Conservation (phyloP, 2,113 vertebrate species). For the Notiomystis cincta region DNA sequence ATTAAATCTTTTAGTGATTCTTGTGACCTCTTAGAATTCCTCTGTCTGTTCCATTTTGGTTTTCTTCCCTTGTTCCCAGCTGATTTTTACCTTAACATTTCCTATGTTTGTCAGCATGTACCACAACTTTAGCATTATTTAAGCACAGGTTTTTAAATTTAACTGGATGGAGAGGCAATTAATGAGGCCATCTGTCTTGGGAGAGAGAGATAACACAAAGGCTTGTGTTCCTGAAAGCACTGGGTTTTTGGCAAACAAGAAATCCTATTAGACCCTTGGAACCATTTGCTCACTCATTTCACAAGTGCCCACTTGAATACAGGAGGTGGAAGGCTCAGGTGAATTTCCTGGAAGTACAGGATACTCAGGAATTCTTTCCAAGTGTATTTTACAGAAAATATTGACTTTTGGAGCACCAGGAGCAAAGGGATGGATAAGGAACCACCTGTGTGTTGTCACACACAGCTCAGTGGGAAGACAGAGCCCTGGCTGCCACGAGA, state of each 20-base stretch:
- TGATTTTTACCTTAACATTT: constrained; percentile 27
- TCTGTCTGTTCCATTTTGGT: neutral
- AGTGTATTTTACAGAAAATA: constrained; percentile 46
- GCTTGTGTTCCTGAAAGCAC: constrained; percentile 55
- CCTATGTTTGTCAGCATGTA: constrained; percentile 39
- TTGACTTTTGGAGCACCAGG: neutral
- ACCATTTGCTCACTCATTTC: neutral
- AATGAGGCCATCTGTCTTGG: constrained; percentile 81
- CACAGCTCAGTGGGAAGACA: neutral
- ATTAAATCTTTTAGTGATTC: neutral
- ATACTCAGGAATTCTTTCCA: constrained; percentile 3
- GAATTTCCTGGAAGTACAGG: constrained; percentile 13
- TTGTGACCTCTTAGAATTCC: neutral
- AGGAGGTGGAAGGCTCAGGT: constrained; percentile 47
- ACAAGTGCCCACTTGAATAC: constrained; percentile 11
- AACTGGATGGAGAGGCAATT: constrained; percentile 80
- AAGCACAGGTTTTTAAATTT: constrained; percentile 72
- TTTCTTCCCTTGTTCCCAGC: neutral
- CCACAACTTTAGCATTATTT: constrained; percentile 65
- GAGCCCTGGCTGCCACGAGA: neutral
- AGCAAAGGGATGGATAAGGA: neutral
- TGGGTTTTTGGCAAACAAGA: constrained; percentile 58
- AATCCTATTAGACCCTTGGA: constrained; percentile 32
- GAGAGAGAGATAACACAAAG: constrained; percentile 68
- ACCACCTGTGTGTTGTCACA: neutral